phyloP scores from a whole-genome alignment of 2,113 vertebrate genomes.

The Oceanodroma tethys region DNA sequence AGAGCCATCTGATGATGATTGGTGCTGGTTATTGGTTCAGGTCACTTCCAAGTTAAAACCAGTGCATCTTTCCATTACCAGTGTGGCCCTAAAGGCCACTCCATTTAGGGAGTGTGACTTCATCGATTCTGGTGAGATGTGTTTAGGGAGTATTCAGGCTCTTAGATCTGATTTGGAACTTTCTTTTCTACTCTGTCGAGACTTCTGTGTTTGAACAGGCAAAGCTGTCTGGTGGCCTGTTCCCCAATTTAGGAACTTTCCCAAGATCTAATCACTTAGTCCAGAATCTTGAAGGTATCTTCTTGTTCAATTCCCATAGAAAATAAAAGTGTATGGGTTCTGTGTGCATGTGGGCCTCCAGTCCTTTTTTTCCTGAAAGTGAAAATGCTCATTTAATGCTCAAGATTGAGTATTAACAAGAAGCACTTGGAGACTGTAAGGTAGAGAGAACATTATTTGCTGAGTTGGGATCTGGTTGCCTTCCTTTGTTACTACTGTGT shows the following conservation, averaged over 20 bases:
- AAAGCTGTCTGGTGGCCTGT: not conserved
- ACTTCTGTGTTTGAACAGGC: not conserved
- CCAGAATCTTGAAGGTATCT: not conserved
- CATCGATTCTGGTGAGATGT: fast-evolving
- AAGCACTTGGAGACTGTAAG: not conserved
- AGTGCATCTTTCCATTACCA: not conserved
- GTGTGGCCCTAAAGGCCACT: not conserved
- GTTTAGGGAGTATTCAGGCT: not conserved
- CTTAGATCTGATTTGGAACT: not conserved
- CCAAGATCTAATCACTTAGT: not conserved
- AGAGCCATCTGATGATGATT: not conserved
- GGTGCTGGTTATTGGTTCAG: not conserved
- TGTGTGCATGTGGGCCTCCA: not conserved
- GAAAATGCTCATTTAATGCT: not conserved
- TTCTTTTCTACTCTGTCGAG: not conserved
- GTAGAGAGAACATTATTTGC: not conserved
- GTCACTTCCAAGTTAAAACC: not conserved
- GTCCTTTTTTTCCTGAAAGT: not conserved
- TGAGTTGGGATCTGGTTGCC: not conserved
- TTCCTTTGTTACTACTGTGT: not conserved
- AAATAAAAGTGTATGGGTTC: not conserved
- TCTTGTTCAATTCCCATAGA: not conserved
- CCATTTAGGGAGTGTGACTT: not conserved
- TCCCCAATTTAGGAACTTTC: not conserved
- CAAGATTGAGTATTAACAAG: not conserved